Evolutionary conservation across 2,888 invertebrate species (phyloP), one percentile per base, ranked within the genome.

Genomic region (Lagria hirta): DNA sequence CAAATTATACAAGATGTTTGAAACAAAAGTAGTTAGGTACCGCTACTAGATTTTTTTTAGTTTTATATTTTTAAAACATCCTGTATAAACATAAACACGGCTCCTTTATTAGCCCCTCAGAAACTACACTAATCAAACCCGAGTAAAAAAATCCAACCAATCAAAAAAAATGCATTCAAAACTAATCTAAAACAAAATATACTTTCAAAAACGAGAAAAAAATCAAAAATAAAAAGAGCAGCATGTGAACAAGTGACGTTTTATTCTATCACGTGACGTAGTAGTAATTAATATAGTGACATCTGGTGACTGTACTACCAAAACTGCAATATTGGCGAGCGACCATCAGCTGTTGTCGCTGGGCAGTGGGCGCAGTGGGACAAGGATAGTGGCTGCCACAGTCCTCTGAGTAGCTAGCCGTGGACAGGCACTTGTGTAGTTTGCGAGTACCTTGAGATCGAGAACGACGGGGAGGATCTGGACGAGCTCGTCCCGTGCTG

Each of bases 361-460:
- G 62, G 61, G 48, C 43, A 54, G 59, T 64, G 62, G 60, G 60
- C 61, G 62, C 64, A 64, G 68, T 62, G 62, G 70, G 68, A 65
- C 67, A 65, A 56, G 67, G 67, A 58, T 60, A 61, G 58, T 61
- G 66, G 64, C 65, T 68, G 68, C 64, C 69, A 75, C 76, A 76
- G 76, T 79, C 78, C 73, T 81, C 85, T 75, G 84, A 84, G 81
- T 86, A 86, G 76, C 85, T 86, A 76, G 87, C 86, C 71, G 88
- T 86, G 76, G 88, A 88, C 77, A 88, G 84, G 82, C 88, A 88
- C 84, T 88, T 88, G 83, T 88, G 87, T 77, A 88, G 86, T 80
- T 86, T 86, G 79, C 86, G 85, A 82, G 88, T 91, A 88, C 92
- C 93, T 89, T 93, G 93, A 75, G 89, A 89, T 77, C 90, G 88